phyloP scores from a whole-genome alignment of 2,113 vertebrate species.

The Apteryx owenii region DNA sequence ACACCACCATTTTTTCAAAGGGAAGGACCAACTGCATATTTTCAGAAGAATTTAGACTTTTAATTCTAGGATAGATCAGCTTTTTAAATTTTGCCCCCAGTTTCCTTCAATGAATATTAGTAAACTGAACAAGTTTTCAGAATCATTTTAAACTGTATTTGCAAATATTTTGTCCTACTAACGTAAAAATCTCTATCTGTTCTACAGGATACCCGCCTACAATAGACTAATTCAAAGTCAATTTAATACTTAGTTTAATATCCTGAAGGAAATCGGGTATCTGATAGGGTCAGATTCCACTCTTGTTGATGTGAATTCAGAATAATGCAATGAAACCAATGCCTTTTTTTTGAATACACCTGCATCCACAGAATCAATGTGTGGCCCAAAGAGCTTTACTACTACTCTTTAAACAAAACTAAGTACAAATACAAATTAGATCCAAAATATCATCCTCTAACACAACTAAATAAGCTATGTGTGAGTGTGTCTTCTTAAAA shows the following conservation, averaged over 20 bases:
- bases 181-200: not conserved
- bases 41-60: not conserved
- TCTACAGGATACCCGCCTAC: not conserved
- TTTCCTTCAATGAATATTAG: not conserved
- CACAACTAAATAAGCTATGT: not conserved
- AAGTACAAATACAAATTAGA: not conserved
- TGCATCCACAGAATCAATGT: not conserved
- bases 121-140: not conserved
- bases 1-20: not conserved
- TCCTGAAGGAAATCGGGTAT: not conserved
- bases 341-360: not conserved
- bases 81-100: not conserved
- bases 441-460: not conserved
- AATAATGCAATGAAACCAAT: not conserved
- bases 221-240: not conserved
- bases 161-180: not conserved
- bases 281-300: not conserved
- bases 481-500: not conserved
- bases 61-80: accelerated
- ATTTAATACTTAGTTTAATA: not conserved
- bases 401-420: not conserved
- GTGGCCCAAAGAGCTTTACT: not conserved
- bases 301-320: not conserved
- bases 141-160: not conserved
- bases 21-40: not conserved